A percentile compares a stretch with the other conserved stretches of the same genome.
These are phyloP conservation scores for Arctia plantaginis DNA, from an alignment of 2,888 invertebrate genomes.

Conservation along the genomic window DNA sequence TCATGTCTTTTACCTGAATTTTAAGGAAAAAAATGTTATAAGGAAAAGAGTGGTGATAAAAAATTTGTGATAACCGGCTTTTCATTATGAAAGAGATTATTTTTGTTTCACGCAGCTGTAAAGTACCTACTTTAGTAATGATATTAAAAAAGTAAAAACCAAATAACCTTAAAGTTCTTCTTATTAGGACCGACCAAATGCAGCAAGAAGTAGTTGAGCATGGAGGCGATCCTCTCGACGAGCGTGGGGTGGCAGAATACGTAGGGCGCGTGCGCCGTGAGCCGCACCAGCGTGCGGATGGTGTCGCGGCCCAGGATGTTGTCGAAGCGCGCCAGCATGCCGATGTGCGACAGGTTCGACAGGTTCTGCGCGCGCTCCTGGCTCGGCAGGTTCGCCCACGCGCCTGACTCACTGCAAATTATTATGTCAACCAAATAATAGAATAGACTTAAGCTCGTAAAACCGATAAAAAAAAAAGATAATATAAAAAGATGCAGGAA, in stretches of 20 bases:
- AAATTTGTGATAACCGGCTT: too few relatives aligned
- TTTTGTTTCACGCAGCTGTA: too few relatives aligned
- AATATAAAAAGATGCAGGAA: not conserved
- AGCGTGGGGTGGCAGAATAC: constrained; percentile 97
- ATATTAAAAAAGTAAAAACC: too few relatives aligned
- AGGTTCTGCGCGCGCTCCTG: constrained; percentile 92
- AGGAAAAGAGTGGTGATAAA: not conserved
- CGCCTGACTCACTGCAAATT: constrained; percentile 88
- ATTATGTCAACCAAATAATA: not conserved
- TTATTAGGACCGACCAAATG: constrained; percentile 97
- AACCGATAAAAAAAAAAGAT: not conserved
- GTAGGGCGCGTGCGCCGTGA: constrained; percentile 90
- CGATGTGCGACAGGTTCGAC: constrained; percentile 90
- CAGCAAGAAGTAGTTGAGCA: constrained; percentile 97
- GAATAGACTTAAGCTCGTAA: too few relatives aligned
- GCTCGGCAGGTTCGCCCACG: constrained; percentile 90
- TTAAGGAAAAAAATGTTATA: not conserved
- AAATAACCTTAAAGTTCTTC: constrained; percentile 93
- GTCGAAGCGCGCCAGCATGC: constrained; percentile 95
- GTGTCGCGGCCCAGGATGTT: constrained; percentile 97
- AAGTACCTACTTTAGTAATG: too few relatives aligned
- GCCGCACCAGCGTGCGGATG: constrained; percentile 92
- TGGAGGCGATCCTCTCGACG: constrained; percentile 96
- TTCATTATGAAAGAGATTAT: too few relatives aligned
- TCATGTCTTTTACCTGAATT: constrained; percentile 92